Evolutionary conservation across 1,140 invertebrate species (phyloP).

Genomic region (Sarcophaga bullata): DNA sequence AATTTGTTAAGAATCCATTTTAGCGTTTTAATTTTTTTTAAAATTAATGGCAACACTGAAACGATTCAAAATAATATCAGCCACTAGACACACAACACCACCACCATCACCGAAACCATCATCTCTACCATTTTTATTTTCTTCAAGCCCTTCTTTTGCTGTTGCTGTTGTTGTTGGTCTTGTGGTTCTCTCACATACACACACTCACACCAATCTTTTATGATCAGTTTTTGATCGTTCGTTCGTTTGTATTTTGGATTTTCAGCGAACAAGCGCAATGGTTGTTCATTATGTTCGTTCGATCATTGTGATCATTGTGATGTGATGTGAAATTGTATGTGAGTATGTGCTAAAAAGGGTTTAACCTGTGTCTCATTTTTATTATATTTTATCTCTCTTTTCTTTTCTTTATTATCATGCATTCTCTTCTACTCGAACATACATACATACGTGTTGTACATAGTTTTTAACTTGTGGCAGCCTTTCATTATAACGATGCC

Average conservation of each 20-base stretch:
- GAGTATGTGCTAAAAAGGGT: slow-evolving; percentile 35
- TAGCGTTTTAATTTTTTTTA: too few species aligned
- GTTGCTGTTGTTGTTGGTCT: background rate
- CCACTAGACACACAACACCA: background rate
- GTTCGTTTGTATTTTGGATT: background rate
- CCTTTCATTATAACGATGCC: too few species aligned
- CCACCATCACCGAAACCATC: background rate
- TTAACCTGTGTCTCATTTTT: slow-evolving; percentile 38
- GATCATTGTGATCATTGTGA: slow-evolving; percentile 37
- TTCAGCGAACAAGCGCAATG: background rate
- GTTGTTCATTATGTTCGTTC: slow-evolving; percentile 30
- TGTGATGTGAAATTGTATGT: too few species aligned
- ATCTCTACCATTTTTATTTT: background rate
- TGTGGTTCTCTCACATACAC: background rate
- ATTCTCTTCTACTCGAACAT: background rate
- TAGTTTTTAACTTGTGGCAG: too few species aligned
- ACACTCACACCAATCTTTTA: background rate
- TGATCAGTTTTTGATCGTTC: slow-evolving; percentile 27
- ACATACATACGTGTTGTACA: background rate
- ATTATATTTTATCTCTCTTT: slow-evolving; percentile 13
- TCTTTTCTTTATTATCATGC: background rate
- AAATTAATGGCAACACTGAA: background rate
- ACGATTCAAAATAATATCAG: background rate
- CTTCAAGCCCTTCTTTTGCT: background rate
- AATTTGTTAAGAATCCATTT: too few species aligned